Conservation (phyloP, 2,113 vertebrate species). For the Ranitomeya imitator region DNA sequence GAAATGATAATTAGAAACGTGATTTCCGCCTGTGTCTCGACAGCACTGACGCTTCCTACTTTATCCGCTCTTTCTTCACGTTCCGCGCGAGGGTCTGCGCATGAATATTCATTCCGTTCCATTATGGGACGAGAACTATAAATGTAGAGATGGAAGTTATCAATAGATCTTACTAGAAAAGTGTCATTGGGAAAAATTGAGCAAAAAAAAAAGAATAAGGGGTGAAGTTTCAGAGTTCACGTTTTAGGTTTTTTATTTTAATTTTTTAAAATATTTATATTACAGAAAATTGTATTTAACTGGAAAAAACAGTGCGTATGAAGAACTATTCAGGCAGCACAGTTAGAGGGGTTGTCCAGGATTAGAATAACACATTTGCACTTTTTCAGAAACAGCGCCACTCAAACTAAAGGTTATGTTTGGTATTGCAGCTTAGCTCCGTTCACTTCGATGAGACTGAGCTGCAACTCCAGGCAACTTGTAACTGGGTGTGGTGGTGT, state of each 20-base stretch:
- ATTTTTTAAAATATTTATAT: background rate
- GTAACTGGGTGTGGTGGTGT: no score
- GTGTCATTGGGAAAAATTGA: background rate
- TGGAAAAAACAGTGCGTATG: background rate
- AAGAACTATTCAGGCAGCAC: background rate
- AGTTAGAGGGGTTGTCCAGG: no score
- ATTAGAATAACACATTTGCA: no score
- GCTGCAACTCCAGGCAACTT: no score
- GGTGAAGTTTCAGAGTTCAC: no score
- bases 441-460: no score
- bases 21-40: background rate
- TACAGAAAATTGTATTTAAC: no score
- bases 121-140: background rate
- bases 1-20: slow-evolving; percentile 23
- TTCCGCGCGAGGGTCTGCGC: background rate
- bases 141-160: background rate
- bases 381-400: no score
- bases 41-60: background rate
- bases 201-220: background rate
- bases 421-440: no score
- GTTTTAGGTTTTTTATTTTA: background rate
- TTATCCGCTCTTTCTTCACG: background rate
- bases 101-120: background rate
- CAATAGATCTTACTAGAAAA: background rate
- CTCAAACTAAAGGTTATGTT: no score